Percentiles rank a stretch among this genome's conserved stretches.
Evolutionary conservation across 2,888 invertebrate genomes (phyloP).

Genomic region (Clostera curtula): DNA sequence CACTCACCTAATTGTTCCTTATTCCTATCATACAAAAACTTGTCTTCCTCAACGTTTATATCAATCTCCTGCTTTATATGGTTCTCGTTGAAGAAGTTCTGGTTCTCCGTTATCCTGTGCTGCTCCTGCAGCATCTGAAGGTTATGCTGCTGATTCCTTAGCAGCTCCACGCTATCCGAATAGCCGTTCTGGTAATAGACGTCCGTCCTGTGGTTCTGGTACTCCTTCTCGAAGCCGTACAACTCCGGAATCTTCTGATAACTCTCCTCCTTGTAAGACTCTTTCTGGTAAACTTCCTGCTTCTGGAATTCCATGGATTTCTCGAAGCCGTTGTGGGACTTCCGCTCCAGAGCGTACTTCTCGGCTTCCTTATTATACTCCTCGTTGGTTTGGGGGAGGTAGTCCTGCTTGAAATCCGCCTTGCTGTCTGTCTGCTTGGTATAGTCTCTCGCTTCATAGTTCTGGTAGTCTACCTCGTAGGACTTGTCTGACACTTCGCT

Average conservation of each 20-base stretch:
- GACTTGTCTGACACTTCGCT: constrained; percentile 33
- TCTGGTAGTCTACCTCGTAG: constrained; percentile 3
- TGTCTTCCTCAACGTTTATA: constrained; percentile 49
- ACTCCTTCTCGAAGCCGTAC: constrained; percentile 25
- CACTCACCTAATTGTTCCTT: constrained; percentile 48
- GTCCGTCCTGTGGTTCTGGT: constrained; percentile 21
- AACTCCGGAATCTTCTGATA: constrained; percentile 30
- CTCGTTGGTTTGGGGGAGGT: constrained; percentile 57
- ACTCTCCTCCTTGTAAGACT: constrained; percentile 10
- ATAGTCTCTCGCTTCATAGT: constrained; percentile 39
- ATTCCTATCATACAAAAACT: constrained; percentile 45
- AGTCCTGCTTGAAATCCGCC: too few species aligned
- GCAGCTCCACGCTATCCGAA: constrained; percentile 42
- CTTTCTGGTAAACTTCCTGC: not conserved
- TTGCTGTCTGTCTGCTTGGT: constrained; percentile 44
- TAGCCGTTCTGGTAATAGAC: constrained; percentile 29
- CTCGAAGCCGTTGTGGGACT: constrained; percentile 45
- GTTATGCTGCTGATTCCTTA: constrained; percentile 59
- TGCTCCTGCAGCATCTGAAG: constrained; percentile 53
- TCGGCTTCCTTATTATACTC: constrained; percentile 65
- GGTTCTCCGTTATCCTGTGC: constrained; percentile 47
- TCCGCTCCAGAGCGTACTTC: constrained; percentile 54
- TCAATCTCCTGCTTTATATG: constrained; percentile 63
- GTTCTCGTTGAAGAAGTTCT: constrained; percentile 56
- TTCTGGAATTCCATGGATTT: constrained; percentile 22